phyloP scores from a whole-genome alignment of 2,797 vertebrate genomes.

The Adelosebastes latens region DNA sequence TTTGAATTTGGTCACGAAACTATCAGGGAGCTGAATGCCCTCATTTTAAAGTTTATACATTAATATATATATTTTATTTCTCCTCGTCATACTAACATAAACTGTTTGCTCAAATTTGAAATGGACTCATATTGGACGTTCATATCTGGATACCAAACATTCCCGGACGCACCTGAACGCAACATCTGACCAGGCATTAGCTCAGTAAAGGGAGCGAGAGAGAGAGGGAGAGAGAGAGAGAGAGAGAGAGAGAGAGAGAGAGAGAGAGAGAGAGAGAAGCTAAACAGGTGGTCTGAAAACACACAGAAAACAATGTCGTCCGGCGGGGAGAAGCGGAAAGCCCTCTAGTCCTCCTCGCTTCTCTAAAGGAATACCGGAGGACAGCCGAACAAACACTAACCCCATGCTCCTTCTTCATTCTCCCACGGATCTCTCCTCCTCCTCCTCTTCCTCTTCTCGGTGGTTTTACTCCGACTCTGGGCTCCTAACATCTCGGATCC shows the following conservation, averaged over 20 bases:
- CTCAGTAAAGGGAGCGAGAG: slow-evolving; percentile 36
- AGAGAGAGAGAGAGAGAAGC: slow-evolving; percentile 20
- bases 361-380: slow-evolving; percentile 33
- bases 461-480: slow-evolving; percentile 48
- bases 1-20: not conserved
- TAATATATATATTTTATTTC: not conserved
- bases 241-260: not conserved
- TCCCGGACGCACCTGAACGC: slow-evolving; percentile 35
- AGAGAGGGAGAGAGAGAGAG: slow-evolving; percentile 17
- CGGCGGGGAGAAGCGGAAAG: slow-evolving; percentile 47
- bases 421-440: slow-evolving; percentile 39
- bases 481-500: slow-evolving; percentile 39
- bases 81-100: not conserved
- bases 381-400: slow-evolving; percentile 2
- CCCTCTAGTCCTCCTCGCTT: slow-evolving; percentile 9
- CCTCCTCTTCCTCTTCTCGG: slow-evolving; percentile 44
- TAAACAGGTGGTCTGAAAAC: slow-evolving; percentile 81
- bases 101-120: not conserved
- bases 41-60: too few relatives aligned
- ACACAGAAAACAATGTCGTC: slow-evolving; percentile 71
- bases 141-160: not conserved
- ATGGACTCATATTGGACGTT: too few relatives aligned
- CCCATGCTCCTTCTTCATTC: slow-evolving; percentile 51
- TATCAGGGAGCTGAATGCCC: not conserved
- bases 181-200: slow-evolving; percentile 59